Conservation (phyloP, 2,888 invertebrate genomes). For the Morinoia aosen region DNA sequence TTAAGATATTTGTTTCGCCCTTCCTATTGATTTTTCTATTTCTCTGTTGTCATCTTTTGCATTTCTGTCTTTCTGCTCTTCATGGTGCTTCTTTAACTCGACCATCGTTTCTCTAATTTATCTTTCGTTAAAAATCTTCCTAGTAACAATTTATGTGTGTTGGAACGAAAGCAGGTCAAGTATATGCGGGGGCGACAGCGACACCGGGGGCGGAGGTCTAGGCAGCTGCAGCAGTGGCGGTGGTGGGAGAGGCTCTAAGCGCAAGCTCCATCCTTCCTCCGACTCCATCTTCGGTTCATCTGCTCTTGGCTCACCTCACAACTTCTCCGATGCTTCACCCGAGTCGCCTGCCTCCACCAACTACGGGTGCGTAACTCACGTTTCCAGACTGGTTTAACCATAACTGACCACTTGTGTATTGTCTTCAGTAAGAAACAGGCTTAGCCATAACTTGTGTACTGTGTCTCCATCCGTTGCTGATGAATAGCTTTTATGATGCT, state of each 20-base stretch:
- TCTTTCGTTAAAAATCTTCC: background rate
- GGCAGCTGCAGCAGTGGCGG: background rate
- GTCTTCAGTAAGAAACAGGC: too few species aligned
- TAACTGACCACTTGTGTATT: background rate
- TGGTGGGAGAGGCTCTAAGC: conserved; percentile 53
- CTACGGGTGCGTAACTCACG: conserved; percentile 57
- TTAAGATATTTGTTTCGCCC: background rate
- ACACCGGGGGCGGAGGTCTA: background rate
- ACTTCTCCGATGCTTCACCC: conserved; percentile 62
- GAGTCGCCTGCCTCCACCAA: conserved; percentile 66
- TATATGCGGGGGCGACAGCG: conserved; percentile 41
- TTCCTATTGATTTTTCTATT: background rate
- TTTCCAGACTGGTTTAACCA: background rate
- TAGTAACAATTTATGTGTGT: background rate
- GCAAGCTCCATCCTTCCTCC: conserved; percentile 56
- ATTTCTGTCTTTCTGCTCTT: background rate
- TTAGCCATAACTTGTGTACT: background rate
- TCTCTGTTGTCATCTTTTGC: background rate
- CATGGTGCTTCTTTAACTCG: background rate
- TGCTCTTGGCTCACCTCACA: conserved; percentile 56
- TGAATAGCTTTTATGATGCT: background rate
- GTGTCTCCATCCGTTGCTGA: background rate
- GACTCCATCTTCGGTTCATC: conserved; percentile 55
- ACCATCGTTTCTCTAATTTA: background rate
- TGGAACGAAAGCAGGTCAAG: conserved; percentile 23